A percentile compares a stretch with the other conserved stretches of the same genome.
These are phyloP conservation scores for Xenops minutus DNA, from an alignment of 2,797 vertebrate genomes.

Conservation along the genomic window DNA sequence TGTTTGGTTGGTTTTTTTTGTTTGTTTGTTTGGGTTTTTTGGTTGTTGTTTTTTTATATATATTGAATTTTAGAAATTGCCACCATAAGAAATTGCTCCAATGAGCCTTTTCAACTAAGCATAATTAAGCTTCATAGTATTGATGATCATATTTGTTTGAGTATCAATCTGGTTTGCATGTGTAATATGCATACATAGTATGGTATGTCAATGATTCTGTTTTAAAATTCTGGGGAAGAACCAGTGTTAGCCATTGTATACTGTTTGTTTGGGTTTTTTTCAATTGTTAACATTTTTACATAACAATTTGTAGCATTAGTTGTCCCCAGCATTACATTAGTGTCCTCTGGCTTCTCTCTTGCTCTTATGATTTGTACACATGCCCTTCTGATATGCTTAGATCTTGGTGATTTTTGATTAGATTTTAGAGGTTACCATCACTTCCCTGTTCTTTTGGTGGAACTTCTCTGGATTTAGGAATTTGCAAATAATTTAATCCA, in stretches of 20 bases:
- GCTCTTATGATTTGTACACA: not conserved
- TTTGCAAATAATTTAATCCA: not conserved
- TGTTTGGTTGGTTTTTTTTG: too few species aligned
- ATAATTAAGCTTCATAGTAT: not conserved
- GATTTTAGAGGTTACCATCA: not conserved
- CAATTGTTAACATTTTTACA: not conserved
- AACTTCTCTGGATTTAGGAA: not conserved
- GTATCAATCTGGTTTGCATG: not conserved
- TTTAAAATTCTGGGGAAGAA: not conserved
- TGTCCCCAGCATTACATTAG: not conserved
- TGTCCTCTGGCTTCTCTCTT: not conserved
- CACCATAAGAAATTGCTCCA: not conserved
- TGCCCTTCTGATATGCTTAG: not conserved
- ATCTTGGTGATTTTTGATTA: not conserved
- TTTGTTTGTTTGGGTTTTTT: not conserved
- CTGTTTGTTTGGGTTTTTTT: not conserved
- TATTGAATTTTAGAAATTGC: not conserved
- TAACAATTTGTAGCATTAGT: not conserved
- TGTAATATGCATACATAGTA: not conserved
- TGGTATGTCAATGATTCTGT: not conserved
- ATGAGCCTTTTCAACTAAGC: not conserved
- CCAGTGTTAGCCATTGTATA: not conserved
- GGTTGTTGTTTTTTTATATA: too few species aligned
- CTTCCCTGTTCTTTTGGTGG: not conserved
- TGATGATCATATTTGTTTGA: not conserved